phyloP scores from a whole-genome alignment of 2,797 vertebrate species.

The Mycteria americana region DNA sequence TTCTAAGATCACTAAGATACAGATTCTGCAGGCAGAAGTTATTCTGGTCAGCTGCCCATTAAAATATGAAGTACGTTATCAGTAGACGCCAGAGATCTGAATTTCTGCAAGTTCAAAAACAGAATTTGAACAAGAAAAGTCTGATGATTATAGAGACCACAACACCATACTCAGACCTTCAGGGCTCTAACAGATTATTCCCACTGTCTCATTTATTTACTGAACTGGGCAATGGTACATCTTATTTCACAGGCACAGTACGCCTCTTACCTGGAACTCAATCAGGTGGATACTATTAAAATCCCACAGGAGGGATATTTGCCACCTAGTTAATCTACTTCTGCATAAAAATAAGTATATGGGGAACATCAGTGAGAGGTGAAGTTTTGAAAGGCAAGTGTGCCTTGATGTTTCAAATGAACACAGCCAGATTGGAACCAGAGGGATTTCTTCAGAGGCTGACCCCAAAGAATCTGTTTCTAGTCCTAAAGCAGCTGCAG shows the following conservation, averaged over 20 bases:
- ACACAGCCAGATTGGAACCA: background rate
- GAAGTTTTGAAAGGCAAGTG: background rate
- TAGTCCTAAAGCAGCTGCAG: conserved; percentile 21
- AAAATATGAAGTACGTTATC: background rate
- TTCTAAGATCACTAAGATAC: background rate
- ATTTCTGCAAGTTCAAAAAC: background rate
- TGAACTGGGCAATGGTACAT: background rate
- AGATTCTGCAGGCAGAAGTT: background rate
- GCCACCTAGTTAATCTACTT: background rate
- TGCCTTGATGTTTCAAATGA: background rate
- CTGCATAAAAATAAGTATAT: background rate
- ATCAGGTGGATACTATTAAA: background rate
- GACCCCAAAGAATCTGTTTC: background rate
- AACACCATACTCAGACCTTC: background rate
- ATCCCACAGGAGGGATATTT: background rate
- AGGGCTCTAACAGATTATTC: background rate
- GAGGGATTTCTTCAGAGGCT: conserved; percentile 17
- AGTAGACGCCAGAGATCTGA: background rate
- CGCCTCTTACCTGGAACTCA: background rate
- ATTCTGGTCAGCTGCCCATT: background rate
- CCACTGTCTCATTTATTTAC: background rate
- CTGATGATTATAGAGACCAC: background rate
- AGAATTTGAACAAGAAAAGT: background rate
- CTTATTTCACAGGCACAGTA: background rate
- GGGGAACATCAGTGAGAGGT: background rate